Evolutionary conservation across 2,888 invertebrate species (phyloP), one percentile per base, ranked within the genome.

Genomic region (Hyles lineata): DNA sequence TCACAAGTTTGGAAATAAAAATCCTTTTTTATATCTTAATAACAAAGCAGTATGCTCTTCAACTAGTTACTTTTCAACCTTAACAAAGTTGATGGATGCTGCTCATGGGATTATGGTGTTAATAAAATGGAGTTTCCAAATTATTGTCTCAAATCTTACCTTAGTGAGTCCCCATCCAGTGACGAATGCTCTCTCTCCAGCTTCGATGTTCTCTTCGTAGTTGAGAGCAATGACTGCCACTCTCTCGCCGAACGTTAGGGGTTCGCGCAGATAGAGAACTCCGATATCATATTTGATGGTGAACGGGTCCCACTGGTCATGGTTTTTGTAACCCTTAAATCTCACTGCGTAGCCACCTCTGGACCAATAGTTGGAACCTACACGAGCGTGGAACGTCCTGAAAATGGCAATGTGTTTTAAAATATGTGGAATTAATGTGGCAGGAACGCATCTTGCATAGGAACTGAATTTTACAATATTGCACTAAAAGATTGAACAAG

Each of bases 141-240:
- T 32, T 9, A 23, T 23, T 6, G 35, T 35, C 35, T 7, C 25
- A 11, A n/a, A 50, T 25, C 78, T 79, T 71, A 84, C 86, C 77
- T 21, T 74, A 6, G 76, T 61, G 29, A 70, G 72, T 9, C 89
- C 89, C 86, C 87, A 89, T n/a, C 88, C 89, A 4, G 85, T 82
- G 9, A 85, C 85, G 61, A 52, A 79, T 23, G 79, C 67, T 1
- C 74, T 9, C 17, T 74, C 78, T 0, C 75, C 79, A 4, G 76
- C 82, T 1, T 50, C 76, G 0, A 85, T 70, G 11, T 43, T 15
- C 60, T 69, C 73, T 0, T 80, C 70, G 17, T 73, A 80, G 50
- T 74, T 79, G 23, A 87, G 17, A 0, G 78, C 61, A 0, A 85
- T 77, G 1, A 73, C 15, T 0, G 73, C 73, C 1, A 86, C 77